Evolutionary conservation across 2,113 vertebrate species (phyloP).

Genomic region (Oenanthe melanoleuca): DNA sequence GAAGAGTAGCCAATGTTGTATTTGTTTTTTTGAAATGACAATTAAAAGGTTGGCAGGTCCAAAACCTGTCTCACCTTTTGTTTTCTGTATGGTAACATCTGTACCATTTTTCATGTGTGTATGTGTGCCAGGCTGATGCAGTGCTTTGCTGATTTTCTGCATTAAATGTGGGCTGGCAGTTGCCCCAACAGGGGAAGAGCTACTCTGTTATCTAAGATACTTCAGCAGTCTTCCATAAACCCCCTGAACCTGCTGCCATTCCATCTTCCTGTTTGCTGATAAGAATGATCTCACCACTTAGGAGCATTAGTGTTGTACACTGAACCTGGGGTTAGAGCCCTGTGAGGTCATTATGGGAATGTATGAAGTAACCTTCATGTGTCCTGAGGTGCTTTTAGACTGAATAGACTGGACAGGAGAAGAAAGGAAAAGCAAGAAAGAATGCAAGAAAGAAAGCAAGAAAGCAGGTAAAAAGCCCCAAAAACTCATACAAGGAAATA

Average conservation of each 20-base stretch:
- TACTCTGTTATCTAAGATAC: background rate
- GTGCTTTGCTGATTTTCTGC: background rate
- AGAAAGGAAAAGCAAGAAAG: background rate
- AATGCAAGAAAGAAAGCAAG: background rate
- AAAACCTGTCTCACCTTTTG: background rate
- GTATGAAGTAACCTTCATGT: background rate
- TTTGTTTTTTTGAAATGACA: background rate
- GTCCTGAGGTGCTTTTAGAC: background rate
- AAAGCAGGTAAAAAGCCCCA: background rate
- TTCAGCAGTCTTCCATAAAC: background rate
- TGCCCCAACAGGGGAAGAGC: background rate
- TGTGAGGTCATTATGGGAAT: background rate
- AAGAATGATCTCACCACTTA: background rate
- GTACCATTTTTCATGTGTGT: background rate
- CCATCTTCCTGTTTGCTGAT: background rate
- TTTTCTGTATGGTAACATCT: background rate
- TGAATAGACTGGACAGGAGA: background rate
- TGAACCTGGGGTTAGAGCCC: background rate
- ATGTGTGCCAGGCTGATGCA: background rate
- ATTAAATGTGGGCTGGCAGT: background rate
- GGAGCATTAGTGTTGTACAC: background rate
- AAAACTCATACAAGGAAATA: background rate
- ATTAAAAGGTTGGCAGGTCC: background rate
- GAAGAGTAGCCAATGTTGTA: background rate
- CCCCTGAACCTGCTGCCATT: background rate